A percentile compares a stretch with the other conserved stretches of the same genome.
These are phyloP conservation scores for Ypsolopha scabrella DNA, from an alignment of 2,888 invertebrate genomes.

Conservation along the genomic window DNA sequence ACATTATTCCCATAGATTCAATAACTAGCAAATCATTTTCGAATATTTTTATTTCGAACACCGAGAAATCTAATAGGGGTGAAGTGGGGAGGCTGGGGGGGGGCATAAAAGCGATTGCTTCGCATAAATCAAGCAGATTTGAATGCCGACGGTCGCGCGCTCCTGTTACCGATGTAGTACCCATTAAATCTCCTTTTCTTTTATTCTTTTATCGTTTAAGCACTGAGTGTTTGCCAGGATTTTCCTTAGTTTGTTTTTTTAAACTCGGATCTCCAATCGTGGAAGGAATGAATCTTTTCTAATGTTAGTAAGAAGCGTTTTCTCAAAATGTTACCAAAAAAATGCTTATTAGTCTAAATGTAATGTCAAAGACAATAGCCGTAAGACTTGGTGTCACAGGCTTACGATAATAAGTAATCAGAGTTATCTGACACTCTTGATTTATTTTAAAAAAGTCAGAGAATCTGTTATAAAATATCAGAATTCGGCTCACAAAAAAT, in stretches of 20 bases:
- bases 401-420: too few species aligned
- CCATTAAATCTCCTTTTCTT: conserved; percentile 23
- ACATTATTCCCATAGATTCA: too few species aligned
- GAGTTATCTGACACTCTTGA: neutral
- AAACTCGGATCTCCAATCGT: neutral
- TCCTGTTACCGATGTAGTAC: conserved; percentile 32
- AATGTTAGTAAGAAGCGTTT: too few species aligned
- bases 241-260: conserved; percentile 10
- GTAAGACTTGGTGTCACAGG: too few species aligned
- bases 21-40: neutral
- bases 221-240: conserved; percentile 19
- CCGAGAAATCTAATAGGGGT: neutral
- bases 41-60: conserved; percentile 3
- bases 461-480: neutral
- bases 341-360: too few species aligned
- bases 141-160: conserved; percentile 29
- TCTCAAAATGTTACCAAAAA: too few species aligned
- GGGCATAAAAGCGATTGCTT: conserved; percentile 27
- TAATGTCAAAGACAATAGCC: too few species aligned
- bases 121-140: conserved; percentile 52
- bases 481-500: neutral
- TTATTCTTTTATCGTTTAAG: conserved; percentile 14
- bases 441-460: neutral
- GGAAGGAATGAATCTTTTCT: neutral
- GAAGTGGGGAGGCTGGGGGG: neutral